Evolutionary conservation across 2,797 vertebrate genomes (phyloP), one percentile per base, ranked within the genome.

Genomic region (Chaenodraco wilsoni): DNA sequence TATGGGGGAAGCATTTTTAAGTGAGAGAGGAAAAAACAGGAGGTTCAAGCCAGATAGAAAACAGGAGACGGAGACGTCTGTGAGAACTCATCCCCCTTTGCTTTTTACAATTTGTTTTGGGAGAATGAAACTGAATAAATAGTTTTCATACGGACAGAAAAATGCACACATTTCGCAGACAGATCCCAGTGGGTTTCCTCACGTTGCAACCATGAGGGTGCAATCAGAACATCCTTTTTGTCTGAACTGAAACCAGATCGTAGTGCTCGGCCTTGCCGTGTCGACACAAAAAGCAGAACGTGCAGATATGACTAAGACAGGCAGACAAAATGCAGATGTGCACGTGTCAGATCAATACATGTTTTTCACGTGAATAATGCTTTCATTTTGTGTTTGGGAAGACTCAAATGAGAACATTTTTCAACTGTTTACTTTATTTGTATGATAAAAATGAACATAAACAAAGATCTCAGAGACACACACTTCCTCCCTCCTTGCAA

Each of bases 291-390:
- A 52, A 79, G 45, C 62, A 62, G 31, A 76, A 51, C 59, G 72
- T 48, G 33, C 77, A 65, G 48, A 76, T 67, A 60, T 65, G 66
- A 60, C 73, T 65, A 76, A 3, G 74, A 81, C 66, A 62, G 77
- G 52, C 46, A 57, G 81, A 85, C 69, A 61, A 69, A 67, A n/a
- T 71, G 68, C 87, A 90, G 81, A 89, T 86, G 83, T 87, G 82
- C 49, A 72, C 13, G 72, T 63, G 73, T 88, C 87, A 88, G 62
- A 84, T 85, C 59, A 72, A 85, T 85, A 82, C 74, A 76, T 52
- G 73, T 65, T 73, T 50, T 37, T 8, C 27, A 27, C 54, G 67
- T 72, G 76, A 88, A 84, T 74, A 69, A 78, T 55, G 74, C 78
- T 69, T 79, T 86, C 59, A 44, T 84, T 82, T 74, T 58, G 59